A percentile compares a stretch with the other conserved stretches of the same genome.
phyloP scores from a whole-genome alignment of 2,888 invertebrate genomes.

The Scaptomyza caliginosa region DNA sequence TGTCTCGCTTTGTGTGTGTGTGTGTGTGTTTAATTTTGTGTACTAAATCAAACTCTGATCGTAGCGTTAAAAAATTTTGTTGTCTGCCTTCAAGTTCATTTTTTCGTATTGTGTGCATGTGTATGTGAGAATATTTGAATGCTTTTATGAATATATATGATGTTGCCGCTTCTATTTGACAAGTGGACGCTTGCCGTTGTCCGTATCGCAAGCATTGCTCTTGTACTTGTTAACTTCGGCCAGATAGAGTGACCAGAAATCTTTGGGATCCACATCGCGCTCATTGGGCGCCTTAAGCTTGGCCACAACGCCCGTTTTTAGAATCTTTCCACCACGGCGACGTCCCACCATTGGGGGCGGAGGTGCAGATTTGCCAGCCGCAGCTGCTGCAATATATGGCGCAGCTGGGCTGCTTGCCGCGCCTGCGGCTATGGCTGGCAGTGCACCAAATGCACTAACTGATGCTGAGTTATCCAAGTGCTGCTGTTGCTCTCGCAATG shows the following conservation, averaged over 20 bases:
- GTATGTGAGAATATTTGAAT: not conserved
- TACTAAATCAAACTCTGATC: not conserved
- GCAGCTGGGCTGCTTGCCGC: constrained; percentile 67
- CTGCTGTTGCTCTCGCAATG: not conserved
- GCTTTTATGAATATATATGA: not conserved
- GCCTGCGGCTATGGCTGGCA: constrained; percentile 63
- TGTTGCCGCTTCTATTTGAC: constrained; percentile 89
- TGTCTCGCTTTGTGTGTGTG: not conserved
- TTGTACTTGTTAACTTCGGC: constrained; percentile 96
- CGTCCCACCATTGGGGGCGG: constrained; percentile 89
- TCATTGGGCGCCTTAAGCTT: constrained; percentile 89
- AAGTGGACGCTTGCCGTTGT: constrained; percentile 94
- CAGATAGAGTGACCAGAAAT: constrained; percentile 97
- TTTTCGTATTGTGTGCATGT: constrained; percentile 14
- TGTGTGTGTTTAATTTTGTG: not conserved
- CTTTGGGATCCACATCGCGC: constrained; percentile 87
- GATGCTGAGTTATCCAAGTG: constrained; percentile 2
- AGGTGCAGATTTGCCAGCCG: constrained; percentile 71
- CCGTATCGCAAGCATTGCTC: constrained; percentile 96
- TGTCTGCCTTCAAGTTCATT: constrained; percentile 55
- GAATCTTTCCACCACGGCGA: constrained; percentile 92
- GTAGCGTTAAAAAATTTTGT: not conserved
- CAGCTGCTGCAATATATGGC: constrained; percentile 73
- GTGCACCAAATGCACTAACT: constrained; percentile 24
- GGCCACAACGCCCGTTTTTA: constrained; percentile 95